phyloP scores from a whole-genome alignment of 2,797 vertebrate genomes.

The Micropoecilia bifurca region DNA sequence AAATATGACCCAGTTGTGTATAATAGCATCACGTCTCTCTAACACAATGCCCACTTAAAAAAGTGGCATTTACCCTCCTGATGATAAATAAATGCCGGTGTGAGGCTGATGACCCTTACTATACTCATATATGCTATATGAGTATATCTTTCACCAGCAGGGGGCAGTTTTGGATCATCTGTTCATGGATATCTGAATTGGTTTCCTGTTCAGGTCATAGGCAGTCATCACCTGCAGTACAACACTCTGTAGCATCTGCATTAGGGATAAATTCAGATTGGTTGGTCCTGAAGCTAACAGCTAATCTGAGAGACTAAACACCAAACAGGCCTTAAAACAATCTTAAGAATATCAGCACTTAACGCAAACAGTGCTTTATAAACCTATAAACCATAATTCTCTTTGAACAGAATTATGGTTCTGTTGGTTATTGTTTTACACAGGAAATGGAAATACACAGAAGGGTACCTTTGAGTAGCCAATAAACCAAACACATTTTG shows the following conservation, averaged over 20 bases:
- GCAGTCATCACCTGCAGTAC: neutral
- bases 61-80: neutral
- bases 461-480: neutral
- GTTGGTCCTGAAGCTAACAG: neutral
- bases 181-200: neutral
- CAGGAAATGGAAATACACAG: neutral
- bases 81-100: neutral
- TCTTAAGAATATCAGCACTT: neutral
- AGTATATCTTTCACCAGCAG: constrained; percentile 46
- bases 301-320: neutral
- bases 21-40: neutral
- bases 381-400: neutral
- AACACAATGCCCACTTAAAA: neutral
- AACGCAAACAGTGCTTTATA: neutral
- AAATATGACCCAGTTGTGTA: neutral
- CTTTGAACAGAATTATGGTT: neutral
- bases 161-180: constrained; percentile 27
- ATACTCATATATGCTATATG: no score
- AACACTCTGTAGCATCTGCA: neutral
- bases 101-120: neutral
- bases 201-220: neutral
- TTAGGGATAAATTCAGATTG: neutral
- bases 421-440: neutral
- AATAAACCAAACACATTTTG: neutral
- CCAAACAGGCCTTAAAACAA: neutral